Evolutionary conservation across 1,140 invertebrate genomes (phyloP), one percentile per base, ranked within the genome.

Genomic region (Watersipora subatra): DNA sequence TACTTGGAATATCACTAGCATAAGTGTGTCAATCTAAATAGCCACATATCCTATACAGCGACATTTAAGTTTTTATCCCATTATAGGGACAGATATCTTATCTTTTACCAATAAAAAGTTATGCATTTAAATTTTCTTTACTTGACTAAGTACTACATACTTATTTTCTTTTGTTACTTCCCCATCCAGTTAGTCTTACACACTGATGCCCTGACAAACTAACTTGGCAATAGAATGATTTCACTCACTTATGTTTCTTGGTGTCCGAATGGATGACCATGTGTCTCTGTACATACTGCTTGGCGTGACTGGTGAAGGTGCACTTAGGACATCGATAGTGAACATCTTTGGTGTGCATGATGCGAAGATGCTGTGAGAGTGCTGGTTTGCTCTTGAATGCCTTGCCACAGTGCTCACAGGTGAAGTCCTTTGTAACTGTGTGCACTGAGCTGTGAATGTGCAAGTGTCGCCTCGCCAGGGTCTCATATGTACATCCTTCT

Each of bases 231-330:
- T n/a, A n/a, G n/a, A n/a, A n/a, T n/a, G n/a, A n/a, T n/a, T n/a
- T n/a, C 7, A 46, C 34, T 46, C 58, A 59, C 27, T 28, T 24
- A 22, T 59, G 27, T 17, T 22, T 7, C 58, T 59, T 59, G 7
- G 22, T 28, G 7, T 24, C 27, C 22, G 58, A 24, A 28, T 59
- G 58, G 22, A 59, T 59, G 17, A 25, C 27, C 22, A 59, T 24
- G 22, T 59, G 58, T 24, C 58, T 24, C 58, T 59, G 58, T 12
- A 59, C 22, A 22, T 59, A 59, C 58, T 59, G 58, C 58, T 28
- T 24, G 22, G 58, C 58, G 58, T 59, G 58, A 28, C 58, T 59
- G 7, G 22, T 12, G 58, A 59, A 59, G 7, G 7, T 17, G 22
- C 58, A 59, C 58, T 25, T 7, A 7, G 58, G 7, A 28, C 58